Evolutionary conservation across 2,113 vertebrate species (phyloP), one percentile per base, ranked within the genome.

Genomic region (Polypterus senegalus): DNA sequence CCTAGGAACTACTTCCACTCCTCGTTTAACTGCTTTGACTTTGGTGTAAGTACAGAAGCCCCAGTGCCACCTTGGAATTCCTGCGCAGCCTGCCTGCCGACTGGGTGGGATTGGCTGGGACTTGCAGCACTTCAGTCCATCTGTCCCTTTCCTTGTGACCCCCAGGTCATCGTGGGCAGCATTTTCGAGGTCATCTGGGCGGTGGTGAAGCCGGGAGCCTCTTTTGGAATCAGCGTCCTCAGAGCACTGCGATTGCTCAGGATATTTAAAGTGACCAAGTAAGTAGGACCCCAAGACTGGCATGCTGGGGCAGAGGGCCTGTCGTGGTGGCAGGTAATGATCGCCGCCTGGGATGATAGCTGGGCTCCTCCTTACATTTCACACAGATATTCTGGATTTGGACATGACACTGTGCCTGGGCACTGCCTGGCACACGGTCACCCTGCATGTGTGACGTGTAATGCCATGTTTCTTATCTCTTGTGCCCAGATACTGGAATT

Each of bases 221-320:
- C 95, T 0, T 97, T 97, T 3, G 95, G 95, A 45, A 97, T 98
- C 77, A 97, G 95, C 0, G 95, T 98, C 4, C 74, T 98, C 67
- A 77, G 95, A 61, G 95, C 95, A 0, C 87, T 98, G 9, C 80
- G 95, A 1, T 67, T 98, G 71, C 86, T 98, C 63, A 77, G 95
- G 71, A 95, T 97, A 66, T 98, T 98, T 80, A 98, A 98, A 78
- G 94, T 98, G 48, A 98, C 95, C 0, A 98, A 98, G 95, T 97
- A 79, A 72, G 92, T 83, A 3, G 47, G 49, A 46, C 44, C 8
- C 47, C 54, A 53, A 9, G 58, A 47, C 9, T 8, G 8, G 3
- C 51, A 54, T 9, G 6, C 44, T 9, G 6, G 49, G 49, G 9
- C 6, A 51, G 49, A 9, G 6, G 49, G 9, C 49, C 49, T 7